Percentiles rank a stretch among this genome's conserved stretches.
Evolutionary conservation across 2,797 vertebrate genomes (phyloP).

Genomic region (Urophycis tenuis): DNA sequence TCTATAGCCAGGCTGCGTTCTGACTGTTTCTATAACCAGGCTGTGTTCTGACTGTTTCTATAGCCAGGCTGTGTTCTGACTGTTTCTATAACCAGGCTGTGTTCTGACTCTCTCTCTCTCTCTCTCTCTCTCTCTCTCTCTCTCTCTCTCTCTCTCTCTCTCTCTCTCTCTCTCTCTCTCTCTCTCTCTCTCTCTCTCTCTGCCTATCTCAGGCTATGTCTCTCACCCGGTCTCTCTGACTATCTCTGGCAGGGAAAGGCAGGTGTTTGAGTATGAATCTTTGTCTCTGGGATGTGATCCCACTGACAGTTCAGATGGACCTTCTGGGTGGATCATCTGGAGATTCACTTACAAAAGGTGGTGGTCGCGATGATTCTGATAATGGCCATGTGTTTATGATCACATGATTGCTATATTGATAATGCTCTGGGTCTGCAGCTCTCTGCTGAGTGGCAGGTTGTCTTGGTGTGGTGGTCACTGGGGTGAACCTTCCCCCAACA

Average conservation of each 20-base stretch:
- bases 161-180: background rate
- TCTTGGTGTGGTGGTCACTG: slow-evolving; percentile 15
- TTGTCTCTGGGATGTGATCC: slow-evolving; percentile 27
- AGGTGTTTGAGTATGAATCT: slow-evolving; percentile 23
- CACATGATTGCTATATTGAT: too few species aligned
- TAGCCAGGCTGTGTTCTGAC: too few species aligned
- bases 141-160: background rate
- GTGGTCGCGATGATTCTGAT: too few species aligned
- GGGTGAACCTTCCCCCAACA: background rate
- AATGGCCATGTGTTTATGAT: too few species aligned
- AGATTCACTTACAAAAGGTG: slow-evolving; percentile 6
- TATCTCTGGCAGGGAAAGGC: slow-evolving; percentile 13
- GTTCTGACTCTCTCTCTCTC: too few species aligned
- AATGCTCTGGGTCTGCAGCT: slow-evolving; percentile 13
- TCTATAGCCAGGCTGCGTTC: too few species aligned
- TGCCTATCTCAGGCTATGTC: background rate
- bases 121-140: background rate
- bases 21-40: too few species aligned
- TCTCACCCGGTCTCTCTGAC: slow-evolving; percentile 10
- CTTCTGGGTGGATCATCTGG: slow-evolving; percentile 37
- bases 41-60: too few species aligned
- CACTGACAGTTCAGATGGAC: background rate
- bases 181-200: slow-evolving; percentile 1
- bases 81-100: too few species aligned
- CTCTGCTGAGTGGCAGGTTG: background rate